Evolutionary conservation across 2,113 vertebrate species (phyloP).

Genomic region (Danionella cerebrum): DNA sequence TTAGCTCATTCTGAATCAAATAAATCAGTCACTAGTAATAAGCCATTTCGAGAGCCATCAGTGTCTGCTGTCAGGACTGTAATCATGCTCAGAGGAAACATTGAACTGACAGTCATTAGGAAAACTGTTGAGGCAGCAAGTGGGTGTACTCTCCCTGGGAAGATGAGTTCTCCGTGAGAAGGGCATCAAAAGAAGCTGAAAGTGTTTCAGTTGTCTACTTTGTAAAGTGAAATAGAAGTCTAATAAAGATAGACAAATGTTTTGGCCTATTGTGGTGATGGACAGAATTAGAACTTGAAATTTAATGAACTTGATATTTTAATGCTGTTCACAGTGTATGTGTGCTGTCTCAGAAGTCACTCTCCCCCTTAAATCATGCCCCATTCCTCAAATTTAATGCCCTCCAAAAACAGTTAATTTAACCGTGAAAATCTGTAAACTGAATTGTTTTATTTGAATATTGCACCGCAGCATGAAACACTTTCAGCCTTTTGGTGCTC

Average conservation of each 20-base stretch:
- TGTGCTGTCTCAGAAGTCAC: no score
- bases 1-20: background rate
- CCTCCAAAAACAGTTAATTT: no score
- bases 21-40: constrained; percentile 7
- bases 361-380: no score
- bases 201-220: background rate
- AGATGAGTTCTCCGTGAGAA: background rate
- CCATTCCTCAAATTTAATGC: no score
- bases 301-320: no score
- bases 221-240: background rate
- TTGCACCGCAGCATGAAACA: no score
- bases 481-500: no score
- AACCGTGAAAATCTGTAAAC: no score
- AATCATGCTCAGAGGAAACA: background rate
- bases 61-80: background rate
- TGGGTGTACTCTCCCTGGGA: background rate
- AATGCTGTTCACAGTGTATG: no score
- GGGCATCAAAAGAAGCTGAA: background rate
- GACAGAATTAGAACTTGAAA: no score
- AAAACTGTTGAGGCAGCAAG: constrained; percentile 1
- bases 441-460: no score
- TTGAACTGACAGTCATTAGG: background rate
- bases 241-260: background rate
- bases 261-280: no score
- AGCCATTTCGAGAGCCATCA: background rate